Base-by-base conservation (phyloP, 2,888 invertebrate species). In the Archips xylosteana region DNA sequence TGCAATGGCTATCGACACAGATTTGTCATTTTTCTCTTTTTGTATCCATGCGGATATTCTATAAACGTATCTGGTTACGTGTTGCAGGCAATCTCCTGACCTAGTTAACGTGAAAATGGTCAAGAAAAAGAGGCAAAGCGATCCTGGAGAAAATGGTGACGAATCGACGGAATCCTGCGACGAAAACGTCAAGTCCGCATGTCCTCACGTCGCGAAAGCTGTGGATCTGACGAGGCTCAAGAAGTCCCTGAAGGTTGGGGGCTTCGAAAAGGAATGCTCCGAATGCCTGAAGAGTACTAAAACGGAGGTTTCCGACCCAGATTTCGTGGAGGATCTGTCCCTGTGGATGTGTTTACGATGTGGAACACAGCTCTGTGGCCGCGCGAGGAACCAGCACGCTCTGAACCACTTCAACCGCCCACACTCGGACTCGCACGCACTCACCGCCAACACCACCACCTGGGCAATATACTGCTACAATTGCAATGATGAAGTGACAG, bases 311-410 rank as follows among this genome's bases (percentile, higher is more conserved):
- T 88, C 87, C 75, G 88, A 95, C 88, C 87, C 89, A 75, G 87
- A 95, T 85, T 91, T 89, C 76, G 92, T 96, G 83, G 89, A 95
- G 87, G 92, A 95, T 83, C 81, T 92, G 76, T 85, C 94, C 3
- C 87, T 97, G 75, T 97, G 97, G 97, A 95, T 98, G 91, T 98
- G 98, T 84, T 91, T 98, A 75, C 96, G 96, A 77, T 98, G 98
- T 88, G 98, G 97, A 2, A 92, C 96, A 60, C 96, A 97, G 83
- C 95, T 96, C 34, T 98, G 98, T 87, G 97, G 97, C 2, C 94
- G 96, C 66, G 91, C 95, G 5, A 94, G 95, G 67, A 95, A 96
- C 82, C 94, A 96, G 79, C 98, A 98, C 89, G 97, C 97, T 0
- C 85, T 96, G 36, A 95, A 96, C 77, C 98, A 98, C 89, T 97